Base-by-base conservation (phyloP, 2,797 vertebrate genomes). In the Myripristis murdjan region DNA sequence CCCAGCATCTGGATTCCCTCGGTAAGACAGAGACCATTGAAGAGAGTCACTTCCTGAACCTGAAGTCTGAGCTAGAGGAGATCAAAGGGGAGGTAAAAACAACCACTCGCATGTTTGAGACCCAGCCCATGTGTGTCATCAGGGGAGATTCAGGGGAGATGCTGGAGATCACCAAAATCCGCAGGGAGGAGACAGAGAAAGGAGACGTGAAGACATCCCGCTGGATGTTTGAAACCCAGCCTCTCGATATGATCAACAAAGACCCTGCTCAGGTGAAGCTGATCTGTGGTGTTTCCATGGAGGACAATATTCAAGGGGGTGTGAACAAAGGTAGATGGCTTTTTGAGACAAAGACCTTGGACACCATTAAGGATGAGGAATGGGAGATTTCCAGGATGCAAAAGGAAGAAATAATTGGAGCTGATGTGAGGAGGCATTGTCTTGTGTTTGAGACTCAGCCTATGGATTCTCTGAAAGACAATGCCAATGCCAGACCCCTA, bases 391-490 rank as follows among this genome's bases (percentile, higher is more conserved):
- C 90, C 39, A 83, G 82, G 44, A 76, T 5, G 54, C 85, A 95
- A 79, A 97, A 93, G 64, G 96, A 97, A 83, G 89, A 92, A 68
- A 95, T 97, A 23, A 78, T 96, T 65, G 97, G 97, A 49, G 89
- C 95, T 7, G 96, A 98, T 83, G 97, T 97, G 6, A 94, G 92
- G 64, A 94, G 89, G 86, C 96, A 97, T 75, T 96, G 96, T 72
- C 91, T 95, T 91, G 94, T 96, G 70, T 98, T 98, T 83, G 97
- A 97, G 86, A 97, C 96, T 14, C 95, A 96, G 64, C 93, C 95
- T 1, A 94, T 97, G 93, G 96, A 96, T 64, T 81, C 89, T 39
- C 86, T 97, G 22, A 97, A 96, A 85, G 95, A 96, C 67, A 89
- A 92, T 4, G 41, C 95, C 54, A 95, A 96, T 33, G 84, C 90